Conservation (phyloP, 2,797 vertebrate genomes). For the Hafferia zeledoni region DNA sequence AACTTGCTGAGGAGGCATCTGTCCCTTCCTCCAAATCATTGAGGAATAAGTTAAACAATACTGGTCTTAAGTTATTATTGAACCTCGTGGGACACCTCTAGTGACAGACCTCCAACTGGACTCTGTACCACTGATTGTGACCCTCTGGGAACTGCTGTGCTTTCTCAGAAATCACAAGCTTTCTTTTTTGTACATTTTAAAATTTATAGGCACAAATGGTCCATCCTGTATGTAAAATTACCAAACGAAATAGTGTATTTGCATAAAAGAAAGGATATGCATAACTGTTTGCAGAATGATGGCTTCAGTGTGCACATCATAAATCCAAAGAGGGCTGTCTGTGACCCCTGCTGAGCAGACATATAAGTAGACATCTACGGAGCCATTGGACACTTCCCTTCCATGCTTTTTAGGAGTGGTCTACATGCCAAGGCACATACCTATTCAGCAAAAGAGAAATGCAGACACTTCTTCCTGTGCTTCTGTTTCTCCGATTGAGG, state of each 20-base stretch:
- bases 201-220: not conserved
- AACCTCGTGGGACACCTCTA: not conserved
- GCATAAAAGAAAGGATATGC: not conserved
- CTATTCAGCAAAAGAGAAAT: not conserved
- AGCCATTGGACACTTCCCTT: not conserved
- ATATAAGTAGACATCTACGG: not conserved
- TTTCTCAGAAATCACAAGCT: not conserved
- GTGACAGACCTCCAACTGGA: not conserved
- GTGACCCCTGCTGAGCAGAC: not conserved
- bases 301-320: not conserved
- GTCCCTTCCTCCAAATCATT: not conserved
- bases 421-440: not conserved
- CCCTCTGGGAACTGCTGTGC: not conserved
- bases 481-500: not conserved
- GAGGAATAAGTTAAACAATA: not conserved
- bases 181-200: not conserved
- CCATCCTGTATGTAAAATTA: not conserved
- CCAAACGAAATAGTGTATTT: not conserved
- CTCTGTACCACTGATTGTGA: not conserved
- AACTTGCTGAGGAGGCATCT: not conserved
- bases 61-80: not conserved
- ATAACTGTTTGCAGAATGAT: not conserved
- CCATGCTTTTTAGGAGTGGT: not conserved
- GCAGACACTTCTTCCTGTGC: not conserved
- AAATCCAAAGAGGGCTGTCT: not conserved